Percentiles rank a stretch among this genome's conserved stretches.
phyloP scores from a whole-genome alignment of 2,888 invertebrate species.

The Drosophila mayaguana region DNA sequence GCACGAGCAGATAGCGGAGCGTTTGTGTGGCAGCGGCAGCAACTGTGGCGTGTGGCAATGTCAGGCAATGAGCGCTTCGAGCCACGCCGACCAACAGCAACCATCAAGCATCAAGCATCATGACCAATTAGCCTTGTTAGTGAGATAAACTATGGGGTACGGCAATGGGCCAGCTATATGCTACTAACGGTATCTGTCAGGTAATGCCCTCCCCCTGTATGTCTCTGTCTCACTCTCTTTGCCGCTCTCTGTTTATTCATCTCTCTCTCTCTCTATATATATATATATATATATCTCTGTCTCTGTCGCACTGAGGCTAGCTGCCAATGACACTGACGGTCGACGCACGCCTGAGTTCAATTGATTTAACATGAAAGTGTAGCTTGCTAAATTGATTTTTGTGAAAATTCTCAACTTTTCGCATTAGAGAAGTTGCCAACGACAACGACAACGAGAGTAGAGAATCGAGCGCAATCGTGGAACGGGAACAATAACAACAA shows the following conservation, averaged over 20 bases:
- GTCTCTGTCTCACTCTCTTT: slow-evolving; percentile 4
- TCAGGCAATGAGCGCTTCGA: slow-evolving; percentile 44
- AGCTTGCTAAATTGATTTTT: slow-evolving; percentile 78
- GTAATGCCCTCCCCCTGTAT: slow-evolving; percentile 18
- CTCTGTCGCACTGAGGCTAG: slow-evolving; percentile 9
- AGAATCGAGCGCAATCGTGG: neutral
- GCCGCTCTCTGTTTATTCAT: neutral
- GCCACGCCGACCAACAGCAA: slow-evolving; percentile 23
- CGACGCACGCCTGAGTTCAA: slow-evolving; percentile 76
- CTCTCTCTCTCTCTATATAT: neutral
- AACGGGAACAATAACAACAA: slow-evolving; percentile 20
- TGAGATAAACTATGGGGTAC: slow-evolving; percentile 74
- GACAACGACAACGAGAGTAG: slow-evolving; percentile 14
- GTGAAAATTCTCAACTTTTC: slow-evolving; percentile 67
- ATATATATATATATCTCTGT: no score
- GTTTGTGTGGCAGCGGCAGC: slow-evolving; percentile 29
- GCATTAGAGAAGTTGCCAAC: slow-evolving; percentile 36
- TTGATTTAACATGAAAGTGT: slow-evolving; percentile 81
- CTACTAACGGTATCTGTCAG: slow-evolving; percentile 65
- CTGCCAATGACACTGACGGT: slow-evolving; percentile 65
- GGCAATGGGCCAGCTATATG: slow-evolving; percentile 52
- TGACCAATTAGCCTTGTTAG: slow-evolving; percentile 82
- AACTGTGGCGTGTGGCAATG: slow-evolving; percentile 63
- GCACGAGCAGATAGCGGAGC: slow-evolving; percentile 24
- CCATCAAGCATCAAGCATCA: slow-evolving; percentile 64